Base-by-base conservation (phyloP, 2,888 invertebrate species). In the Anticlea derivata region DNA sequence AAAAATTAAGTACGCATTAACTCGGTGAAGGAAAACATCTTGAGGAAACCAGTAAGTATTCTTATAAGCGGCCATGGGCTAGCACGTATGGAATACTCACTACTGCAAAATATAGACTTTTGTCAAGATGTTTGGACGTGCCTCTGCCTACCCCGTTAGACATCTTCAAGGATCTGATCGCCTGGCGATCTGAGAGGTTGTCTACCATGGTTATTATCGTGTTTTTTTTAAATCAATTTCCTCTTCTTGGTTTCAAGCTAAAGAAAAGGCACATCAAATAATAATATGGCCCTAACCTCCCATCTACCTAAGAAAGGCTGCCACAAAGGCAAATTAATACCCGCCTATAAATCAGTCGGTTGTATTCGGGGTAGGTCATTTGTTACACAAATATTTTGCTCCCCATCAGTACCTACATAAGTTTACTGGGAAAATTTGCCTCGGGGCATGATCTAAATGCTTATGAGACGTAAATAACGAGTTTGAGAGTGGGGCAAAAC, bases 261-360 rank as follows among this genome's bases (percentile, higher is more conserved):
- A 12, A 17, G 17, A 11, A 29, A 40, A 13, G 10, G 8, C 26
- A 24, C 12, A 3, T 17, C 41, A 37, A 30, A 11, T 30, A 24
- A 20, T 12, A 11, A 35, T 2, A 1, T 22, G 29, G 22, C 12
- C 11, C 1, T n/a, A n/a, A n/a, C n/a, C n/a, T n/a, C n/a, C n/a
- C n/a, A n/a, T n/a, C 12, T 22, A 35, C 22, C 29, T 13, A 26
- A 22, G 26, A 11, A 17, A 23, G 8, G 37, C n/a, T n/a, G n/a
- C 26, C 31, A 44, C 33, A 44, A 53, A 37, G 35, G 40, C 34
- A 44, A 48, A 53, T 48, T 39, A 48, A 49, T 53, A 48, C 33
- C 44, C 27, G 23, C 26, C 34, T 34, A 44, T 49, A 53, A 48
- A 53, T 53, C 44, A 44, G 30, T 10, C 24, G 24, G 29, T 26